These are phyloP conservation scores for Whitmania pigra DNA, from an alignment of 1,140 invertebrate genomes.

Conservation along the genomic window DNA sequence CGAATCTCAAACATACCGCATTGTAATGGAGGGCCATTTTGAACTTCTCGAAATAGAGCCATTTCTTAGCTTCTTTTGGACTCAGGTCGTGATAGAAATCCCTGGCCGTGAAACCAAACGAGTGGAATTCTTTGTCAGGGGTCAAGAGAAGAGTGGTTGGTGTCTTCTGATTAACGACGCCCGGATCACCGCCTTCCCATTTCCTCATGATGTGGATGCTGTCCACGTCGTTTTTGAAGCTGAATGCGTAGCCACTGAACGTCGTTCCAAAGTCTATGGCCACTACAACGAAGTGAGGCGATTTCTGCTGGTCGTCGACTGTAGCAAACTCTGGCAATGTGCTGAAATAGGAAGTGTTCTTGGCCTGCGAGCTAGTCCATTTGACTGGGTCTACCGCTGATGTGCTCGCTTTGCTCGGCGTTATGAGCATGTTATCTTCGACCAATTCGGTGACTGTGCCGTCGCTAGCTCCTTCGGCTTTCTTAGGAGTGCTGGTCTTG, in stretches of 20 bases:
- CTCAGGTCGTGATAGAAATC: conserved; percentile 51
- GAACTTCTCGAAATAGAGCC: conserved; percentile 55
- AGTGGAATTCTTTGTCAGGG: conserved; percentile 49
- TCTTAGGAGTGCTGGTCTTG: neutral
- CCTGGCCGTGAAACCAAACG: conserved; percentile 50
- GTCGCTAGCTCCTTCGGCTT: neutral
- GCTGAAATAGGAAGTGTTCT: conserved; percentile 4
- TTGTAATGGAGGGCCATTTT: conserved; percentile 52
- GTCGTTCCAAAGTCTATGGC: conserved; percentile 56
- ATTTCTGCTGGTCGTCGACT: conserved; percentile 13
- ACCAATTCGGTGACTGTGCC: neutral
- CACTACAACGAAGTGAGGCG: conserved; percentile 45
- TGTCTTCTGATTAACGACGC: conserved; percentile 51
- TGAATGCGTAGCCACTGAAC: conserved; percentile 53
- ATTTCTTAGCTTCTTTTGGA: conserved; percentile 46
- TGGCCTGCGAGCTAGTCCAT: neutral
- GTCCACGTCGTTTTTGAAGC: conserved; percentile 47
- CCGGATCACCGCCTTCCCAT: conserved; percentile 52
- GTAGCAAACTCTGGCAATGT: conserved; percentile 6
- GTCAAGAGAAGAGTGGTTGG: conserved; percentile 49
- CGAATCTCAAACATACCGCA: conserved; percentile 38
- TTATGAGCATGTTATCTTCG: neutral
- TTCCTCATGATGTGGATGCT: conserved; percentile 53
- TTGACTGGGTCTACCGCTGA: neutral
- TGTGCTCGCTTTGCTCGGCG: neutral